Conservation (phyloP, 2,888 invertebrate genomes). For the Oegoconia quadripuncta region DNA sequence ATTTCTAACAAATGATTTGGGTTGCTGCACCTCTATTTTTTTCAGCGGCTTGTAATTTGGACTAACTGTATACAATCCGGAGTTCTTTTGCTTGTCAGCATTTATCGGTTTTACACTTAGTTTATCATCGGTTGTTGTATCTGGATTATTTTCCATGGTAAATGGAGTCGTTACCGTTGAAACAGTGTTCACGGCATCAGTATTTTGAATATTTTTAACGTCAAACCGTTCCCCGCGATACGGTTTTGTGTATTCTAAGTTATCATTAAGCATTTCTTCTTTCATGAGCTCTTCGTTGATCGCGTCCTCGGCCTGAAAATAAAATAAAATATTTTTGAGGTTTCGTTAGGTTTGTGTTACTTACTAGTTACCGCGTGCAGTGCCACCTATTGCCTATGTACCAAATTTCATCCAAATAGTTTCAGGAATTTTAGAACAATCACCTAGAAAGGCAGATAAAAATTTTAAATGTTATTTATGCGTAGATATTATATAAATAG, state of each 20-base stretch:
- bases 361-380: too few relatives aligned
- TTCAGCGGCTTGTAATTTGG: slow-evolving; percentile 65
- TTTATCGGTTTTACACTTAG: slow-evolving; percentile 53
- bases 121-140: slow-evolving; percentile 23
- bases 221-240: slow-evolving; percentile 21
- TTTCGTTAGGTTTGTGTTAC: too few relatives aligned
- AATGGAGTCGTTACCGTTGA: not conserved
- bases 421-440: not conserved
- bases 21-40: slow-evolving; percentile 59
- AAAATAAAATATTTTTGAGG: too few relatives aligned
- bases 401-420: slow-evolving; percentile 2
- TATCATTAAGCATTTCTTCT: slow-evolving; percentile 45
- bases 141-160: not conserved
- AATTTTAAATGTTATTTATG: too few relatives aligned
- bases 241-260: slow-evolving; percentile 34
- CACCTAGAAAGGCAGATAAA: too few relatives aligned
- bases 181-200: not conserved
- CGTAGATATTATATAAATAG: too few relatives aligned
- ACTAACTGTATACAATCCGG: slow-evolving; percentile 47
- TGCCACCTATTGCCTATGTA: too few relatives aligned
- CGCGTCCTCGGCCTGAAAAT: slow-evolving; percentile 59
- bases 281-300: slow-evolving; percentile 57
- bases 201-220: not conserved
- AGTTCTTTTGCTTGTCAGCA: slow-evolving; percentile 38
- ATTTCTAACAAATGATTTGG: slow-evolving; percentile 54